Conservation (phyloP, 2,113 vertebrate species). For the Okapia johnstoni region DNA sequence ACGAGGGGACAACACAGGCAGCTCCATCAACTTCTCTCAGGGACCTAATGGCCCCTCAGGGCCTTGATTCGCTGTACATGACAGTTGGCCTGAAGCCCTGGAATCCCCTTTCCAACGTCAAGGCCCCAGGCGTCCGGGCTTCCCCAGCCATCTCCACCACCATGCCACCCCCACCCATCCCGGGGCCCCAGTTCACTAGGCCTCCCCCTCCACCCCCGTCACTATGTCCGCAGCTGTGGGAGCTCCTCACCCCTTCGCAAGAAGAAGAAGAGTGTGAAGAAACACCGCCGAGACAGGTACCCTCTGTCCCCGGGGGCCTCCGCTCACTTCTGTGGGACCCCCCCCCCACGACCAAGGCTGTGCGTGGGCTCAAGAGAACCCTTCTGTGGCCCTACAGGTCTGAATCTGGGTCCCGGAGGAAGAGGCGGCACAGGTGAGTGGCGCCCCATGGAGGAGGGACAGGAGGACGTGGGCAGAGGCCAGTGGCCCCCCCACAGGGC, state of each 20-base stretch:
- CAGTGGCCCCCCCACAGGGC: background rate
- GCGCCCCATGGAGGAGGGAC: rapidly evolving
- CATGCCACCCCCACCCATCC: background rate
- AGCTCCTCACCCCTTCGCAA: slow-evolving; percentile 92
- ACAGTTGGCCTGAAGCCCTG: background rate
- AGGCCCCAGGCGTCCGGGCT: background rate
- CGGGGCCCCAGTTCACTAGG: background rate
- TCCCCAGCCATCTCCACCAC: background rate
- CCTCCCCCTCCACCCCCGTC: background rate
- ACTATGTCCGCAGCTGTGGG: slow-evolving; percentile 83
- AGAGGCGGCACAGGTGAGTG: slow-evolving; percentile 94
- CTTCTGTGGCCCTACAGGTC: slow-evolving; percentile 83
- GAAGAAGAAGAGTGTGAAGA: slow-evolving; percentile 96
- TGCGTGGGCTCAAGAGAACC: background rate
- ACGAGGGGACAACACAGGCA: background rate
- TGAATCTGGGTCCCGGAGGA: slow-evolving; percentile 92
- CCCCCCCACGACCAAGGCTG: background rate
- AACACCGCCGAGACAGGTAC: slow-evolving; percentile 95
- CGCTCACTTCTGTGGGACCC: rapidly evolving
- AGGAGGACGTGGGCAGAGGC: background rate
- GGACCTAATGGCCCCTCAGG: background rate
- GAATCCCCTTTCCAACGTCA: background rate
- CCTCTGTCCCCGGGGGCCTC: background rate
- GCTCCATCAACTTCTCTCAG: background rate
- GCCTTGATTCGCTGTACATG: background rate